Evolutionary conservation across 2,113 vertebrate genomes (phyloP).

Genomic region (Oryzias javanicus): DNA sequence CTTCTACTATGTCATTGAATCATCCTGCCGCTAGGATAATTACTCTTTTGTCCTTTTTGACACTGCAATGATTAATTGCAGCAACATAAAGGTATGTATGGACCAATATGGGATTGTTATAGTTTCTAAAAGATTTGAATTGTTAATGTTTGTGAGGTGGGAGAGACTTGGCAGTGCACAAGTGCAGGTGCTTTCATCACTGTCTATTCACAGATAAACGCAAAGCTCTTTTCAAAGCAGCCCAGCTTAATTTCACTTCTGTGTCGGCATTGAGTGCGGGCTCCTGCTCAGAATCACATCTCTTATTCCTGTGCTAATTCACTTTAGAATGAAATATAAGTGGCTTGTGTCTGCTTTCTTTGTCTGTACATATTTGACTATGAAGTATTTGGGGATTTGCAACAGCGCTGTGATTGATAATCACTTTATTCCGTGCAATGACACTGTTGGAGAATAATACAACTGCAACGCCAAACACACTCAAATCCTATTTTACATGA

Average conservation of each 20-base stretch:
- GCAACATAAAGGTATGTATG: constrained; percentile 53
- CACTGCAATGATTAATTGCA: constrained; percentile 61
- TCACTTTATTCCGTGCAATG: constrained; percentile 44
- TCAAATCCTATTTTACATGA: constrained; percentile 39
- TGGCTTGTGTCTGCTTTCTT: constrained; percentile 45
- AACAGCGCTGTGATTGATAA: constrained; percentile 53
- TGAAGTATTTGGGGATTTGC: constrained; percentile 50
- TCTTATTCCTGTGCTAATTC: constrained; percentile 41
- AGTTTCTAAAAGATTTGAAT: constrained; percentile 42
- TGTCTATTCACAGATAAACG: constrained; percentile 55
- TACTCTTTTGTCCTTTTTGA: constrained; percentile 59
- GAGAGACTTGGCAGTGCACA: constrained; percentile 37
- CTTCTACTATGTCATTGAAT: constrained; percentile 42
- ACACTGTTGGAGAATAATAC: constrained; percentile 30
- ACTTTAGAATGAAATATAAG: constrained; percentile 40
- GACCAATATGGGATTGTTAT: constrained; percentile 46
- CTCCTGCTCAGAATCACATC: constrained; percentile 42
- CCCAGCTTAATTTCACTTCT: constrained; percentile 39
- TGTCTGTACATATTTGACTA: constrained; percentile 43
- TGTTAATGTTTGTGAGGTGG: constrained; percentile 33
- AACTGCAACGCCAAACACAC: constrained; percentile 36
- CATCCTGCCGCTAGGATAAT: constrained; percentile 55
- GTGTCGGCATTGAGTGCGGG: constrained; percentile 40
- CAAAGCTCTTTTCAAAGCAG: constrained; percentile 28
- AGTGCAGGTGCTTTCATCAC: constrained; percentile 70